A percentile compares a stretch with the other conserved stretches of the same genome.
Conservation (phyloP, 2,113 vertebrate genomes). For the Cyanoramphus novaezelandiae region DNA sequence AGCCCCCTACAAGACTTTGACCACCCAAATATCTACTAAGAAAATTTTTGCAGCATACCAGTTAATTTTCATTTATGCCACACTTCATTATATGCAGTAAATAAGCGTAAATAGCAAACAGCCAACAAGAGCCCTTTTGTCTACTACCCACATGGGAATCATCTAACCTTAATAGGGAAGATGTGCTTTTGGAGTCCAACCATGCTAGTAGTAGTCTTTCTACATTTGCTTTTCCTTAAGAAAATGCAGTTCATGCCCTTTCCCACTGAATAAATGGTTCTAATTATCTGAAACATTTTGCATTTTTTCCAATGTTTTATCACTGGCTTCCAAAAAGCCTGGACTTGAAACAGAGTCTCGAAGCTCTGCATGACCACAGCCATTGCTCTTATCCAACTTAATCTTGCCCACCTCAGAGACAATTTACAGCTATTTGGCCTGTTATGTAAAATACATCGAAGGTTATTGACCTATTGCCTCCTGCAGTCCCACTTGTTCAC, state of each 20-base stretch:
- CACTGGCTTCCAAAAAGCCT: neutral
- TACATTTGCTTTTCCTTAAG: neutral
- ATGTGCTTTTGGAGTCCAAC: neutral
- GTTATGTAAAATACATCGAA: neutral
- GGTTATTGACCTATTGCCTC: neutral
- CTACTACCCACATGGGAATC: neutral
- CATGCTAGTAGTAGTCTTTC: neutral
- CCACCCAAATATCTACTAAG: neutral
- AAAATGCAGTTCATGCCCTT: constrained; percentile 41
- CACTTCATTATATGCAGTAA: neutral
- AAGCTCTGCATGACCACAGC: neutral
- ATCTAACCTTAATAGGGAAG: neutral
- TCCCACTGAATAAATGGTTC: constrained; percentile 23
- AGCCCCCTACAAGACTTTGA: neutral
- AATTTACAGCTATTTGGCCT: neutral
- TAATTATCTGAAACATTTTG: constrained; percentile 18
- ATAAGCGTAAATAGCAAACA: neutral
- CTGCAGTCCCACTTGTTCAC: neutral
- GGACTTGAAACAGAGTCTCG: neutral
- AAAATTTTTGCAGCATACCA: neutral
- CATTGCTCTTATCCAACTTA: neutral
- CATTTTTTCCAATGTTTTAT: neutral
- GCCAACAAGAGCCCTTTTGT: neutral
- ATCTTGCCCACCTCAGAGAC: neutral
- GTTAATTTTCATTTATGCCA: neutral